Percentiles rank a stretch among this genome's conserved stretches.
These are phyloP conservation scores for Agonopterix subpropinquella DNA, from an alignment of 2,888 invertebrate species.

Conservation along the genomic window DNA sequence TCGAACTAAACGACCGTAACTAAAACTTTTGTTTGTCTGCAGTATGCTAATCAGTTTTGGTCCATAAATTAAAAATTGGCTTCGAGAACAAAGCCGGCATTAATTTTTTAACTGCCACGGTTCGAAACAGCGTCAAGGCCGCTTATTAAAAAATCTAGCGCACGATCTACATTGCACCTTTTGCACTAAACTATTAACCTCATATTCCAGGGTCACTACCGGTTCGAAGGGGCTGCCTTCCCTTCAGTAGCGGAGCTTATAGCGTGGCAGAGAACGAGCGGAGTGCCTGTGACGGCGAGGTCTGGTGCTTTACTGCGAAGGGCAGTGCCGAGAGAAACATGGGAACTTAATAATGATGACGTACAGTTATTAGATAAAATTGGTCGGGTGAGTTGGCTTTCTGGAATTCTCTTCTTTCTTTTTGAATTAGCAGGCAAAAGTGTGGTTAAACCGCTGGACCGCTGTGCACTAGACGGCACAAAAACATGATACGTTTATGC, in stretches of 20 bases:
- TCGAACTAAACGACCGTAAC: too few relatives aligned
- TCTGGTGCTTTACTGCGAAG: conserved; percentile 92
- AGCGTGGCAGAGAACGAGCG: conserved; percentile 90
- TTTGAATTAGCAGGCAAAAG: neutral
- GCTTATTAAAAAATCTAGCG: too few relatives aligned
- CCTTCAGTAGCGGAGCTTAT: conserved; percentile 95
- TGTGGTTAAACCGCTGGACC: too few relatives aligned
- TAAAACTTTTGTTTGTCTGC: too few relatives aligned
- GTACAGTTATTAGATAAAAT: conserved; percentile 94
- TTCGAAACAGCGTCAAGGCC: too few relatives aligned
- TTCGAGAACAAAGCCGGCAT: too few relatives aligned
- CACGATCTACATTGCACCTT: too few relatives aligned
- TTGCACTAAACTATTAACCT: neutral
- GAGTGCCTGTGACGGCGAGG: conserved; percentile 91
- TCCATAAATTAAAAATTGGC: too few relatives aligned
- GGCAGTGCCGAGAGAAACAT: conserved; percentile 91
- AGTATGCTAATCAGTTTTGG: too few relatives aligned
- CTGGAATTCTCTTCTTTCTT: neutral
- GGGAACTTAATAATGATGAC: conserved; percentile 98
- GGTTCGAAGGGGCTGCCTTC: conserved; percentile 96
- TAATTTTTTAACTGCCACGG: too few relatives aligned
- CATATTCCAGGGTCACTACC: conserved; percentile 84
- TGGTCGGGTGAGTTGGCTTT: conserved; percentile 83
- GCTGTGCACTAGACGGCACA: too few relatives aligned
- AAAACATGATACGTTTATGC: too few relatives aligned